Conservation (phyloP, 2,888 invertebrate genomes). For the Hydriomena furcata region DNA sequence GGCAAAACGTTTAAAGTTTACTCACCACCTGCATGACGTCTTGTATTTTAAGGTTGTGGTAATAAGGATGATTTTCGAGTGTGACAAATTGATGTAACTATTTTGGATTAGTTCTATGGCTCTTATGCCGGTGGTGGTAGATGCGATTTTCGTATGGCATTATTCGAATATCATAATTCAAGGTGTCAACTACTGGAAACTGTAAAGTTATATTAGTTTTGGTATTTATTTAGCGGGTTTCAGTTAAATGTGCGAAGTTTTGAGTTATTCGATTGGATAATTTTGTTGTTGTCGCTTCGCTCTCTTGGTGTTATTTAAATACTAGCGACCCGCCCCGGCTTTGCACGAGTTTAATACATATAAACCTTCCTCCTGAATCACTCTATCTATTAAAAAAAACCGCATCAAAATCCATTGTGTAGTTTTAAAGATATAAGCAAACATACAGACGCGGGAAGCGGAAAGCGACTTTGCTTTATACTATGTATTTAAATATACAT, state of each 20-base stretch:
- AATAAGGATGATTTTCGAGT: background rate
- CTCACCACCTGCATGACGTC: no score
- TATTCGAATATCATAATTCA: no score
- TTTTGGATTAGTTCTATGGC: background rate
- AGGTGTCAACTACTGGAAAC: conserved; percentile 7
- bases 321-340: no score
- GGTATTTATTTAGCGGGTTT: conserved; percentile 13
- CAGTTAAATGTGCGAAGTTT: background rate
- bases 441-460: no score
- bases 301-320: no score
- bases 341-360: no score
- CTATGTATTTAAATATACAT: no score
- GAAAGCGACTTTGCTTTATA: no score
- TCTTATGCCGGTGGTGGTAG: background rate
- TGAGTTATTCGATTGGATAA: conserved; percentile 2
- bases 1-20: background rate
- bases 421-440: no score
- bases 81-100: background rate
- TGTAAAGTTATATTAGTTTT: conserved; percentile 19
- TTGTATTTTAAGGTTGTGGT: background rate
- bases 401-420: no score
- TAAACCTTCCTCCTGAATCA: no score
- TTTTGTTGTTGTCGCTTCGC: background rate
- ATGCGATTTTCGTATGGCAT: background rate
- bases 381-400: no score